phyloP scores from a whole-genome alignment of 2,888 invertebrate genomes.

The Philereme vetulata region DNA sequence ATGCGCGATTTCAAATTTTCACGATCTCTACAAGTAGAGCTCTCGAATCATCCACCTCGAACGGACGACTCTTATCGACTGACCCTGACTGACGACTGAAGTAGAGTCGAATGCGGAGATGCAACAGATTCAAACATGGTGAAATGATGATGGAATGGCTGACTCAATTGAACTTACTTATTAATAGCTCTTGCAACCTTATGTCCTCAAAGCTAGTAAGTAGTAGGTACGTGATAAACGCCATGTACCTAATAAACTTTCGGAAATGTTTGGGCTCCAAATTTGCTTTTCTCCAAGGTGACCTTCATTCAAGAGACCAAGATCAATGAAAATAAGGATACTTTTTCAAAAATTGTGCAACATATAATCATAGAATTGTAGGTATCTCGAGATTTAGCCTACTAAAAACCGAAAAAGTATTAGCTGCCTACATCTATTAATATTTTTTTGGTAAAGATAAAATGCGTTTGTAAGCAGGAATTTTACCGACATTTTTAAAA shows the following conservation, averaged over 20 bases:
- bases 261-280: conserved; percentile 31
- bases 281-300: conserved; percentile 70
- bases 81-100: neutral
- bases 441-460: no score
- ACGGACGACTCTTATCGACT: conserved; percentile 24
- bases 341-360: conserved; percentile 11
- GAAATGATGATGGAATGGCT: conserved; percentile 33
- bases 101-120: conserved; percentile 1
- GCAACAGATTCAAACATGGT: conserved; percentile 33
- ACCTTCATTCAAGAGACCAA: conserved; percentile 63
- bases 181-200: neutral
- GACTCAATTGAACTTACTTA: conserved; percentile 8
- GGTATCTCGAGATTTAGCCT: no score
- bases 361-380: neutral
- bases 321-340: conserved; percentile 52
- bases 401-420: no score
- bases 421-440: no score
- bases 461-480: neutral
- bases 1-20: neutral
- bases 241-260: conserved; percentile 47
- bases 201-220: neutral
- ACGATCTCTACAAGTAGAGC: conserved; percentile 3
- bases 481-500: neutral
- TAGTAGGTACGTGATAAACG: conserved; percentile 46
- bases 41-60: conserved; percentile 15